phyloP scores from a whole-genome alignment of 2,797 vertebrate genomes.

The Leptodactylus fallax region DNA sequence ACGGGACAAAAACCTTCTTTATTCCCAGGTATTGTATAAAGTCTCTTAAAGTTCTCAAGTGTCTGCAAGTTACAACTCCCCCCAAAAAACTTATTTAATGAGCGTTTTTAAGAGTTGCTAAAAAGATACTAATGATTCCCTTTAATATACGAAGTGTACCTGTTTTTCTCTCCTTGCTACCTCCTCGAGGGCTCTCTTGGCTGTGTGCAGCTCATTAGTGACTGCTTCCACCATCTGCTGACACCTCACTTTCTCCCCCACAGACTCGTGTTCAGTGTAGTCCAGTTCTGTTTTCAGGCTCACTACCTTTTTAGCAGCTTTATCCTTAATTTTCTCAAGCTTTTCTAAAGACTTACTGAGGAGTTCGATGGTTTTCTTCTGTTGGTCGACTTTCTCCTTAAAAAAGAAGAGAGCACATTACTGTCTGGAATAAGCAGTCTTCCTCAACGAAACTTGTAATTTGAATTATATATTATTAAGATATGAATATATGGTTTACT shows the following conservation, averaged over 20 bases:
- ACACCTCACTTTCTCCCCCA: constrained; percentile 55
- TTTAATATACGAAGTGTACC: constrained; percentile 66
- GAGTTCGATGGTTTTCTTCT: constrained; percentile 65
- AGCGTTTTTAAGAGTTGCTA: constrained; percentile 68
- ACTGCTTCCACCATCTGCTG: constrained; percentile 63
- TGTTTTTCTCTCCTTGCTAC: constrained; percentile 61
- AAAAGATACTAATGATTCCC: constrained; percentile 69
- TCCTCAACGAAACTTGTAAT: not conserved
- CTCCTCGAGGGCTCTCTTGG: constrained; percentile 70
- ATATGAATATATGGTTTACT: not conserved
- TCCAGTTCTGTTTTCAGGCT: constrained; percentile 66
- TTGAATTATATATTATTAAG: not conserved
- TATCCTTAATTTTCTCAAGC: constrained; percentile 66
- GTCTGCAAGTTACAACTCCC: constrained; percentile 61
- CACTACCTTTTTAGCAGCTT: constrained; percentile 66
- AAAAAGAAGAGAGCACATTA: not conserved
- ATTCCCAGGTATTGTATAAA: constrained; percentile 65
- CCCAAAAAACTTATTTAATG: constrained; percentile 67
- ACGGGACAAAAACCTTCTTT: constrained; percentile 67
- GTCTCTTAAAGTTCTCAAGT: constrained; percentile 68
- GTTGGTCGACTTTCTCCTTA: constrained; percentile 55
- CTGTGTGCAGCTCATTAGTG: constrained; percentile 66
- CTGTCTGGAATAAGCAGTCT: not conserved
- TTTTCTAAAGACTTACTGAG: constrained; percentile 66
- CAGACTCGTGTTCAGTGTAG: constrained; percentile 53